Conservation (phyloP, 2,888 invertebrate genomes). For the Andrena haemorrhoa region DNA sequence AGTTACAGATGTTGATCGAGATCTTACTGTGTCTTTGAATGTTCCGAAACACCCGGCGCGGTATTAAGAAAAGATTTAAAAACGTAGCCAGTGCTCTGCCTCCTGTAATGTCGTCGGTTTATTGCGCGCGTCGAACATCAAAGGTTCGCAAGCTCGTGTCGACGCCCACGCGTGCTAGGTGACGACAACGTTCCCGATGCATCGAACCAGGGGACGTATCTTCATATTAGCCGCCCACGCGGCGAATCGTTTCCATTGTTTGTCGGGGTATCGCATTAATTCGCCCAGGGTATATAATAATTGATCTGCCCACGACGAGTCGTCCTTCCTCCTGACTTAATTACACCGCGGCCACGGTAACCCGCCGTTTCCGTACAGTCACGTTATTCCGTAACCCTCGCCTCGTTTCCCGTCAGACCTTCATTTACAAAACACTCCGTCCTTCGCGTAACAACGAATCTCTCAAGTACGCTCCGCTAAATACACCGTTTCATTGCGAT, state of each 20-base stretch:
- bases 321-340: constrained; percentile 49
- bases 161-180: constrained; percentile 48
- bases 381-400: neutral
- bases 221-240: constrained; percentile 63
- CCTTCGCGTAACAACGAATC: too few species aligned
- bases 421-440: neutral
- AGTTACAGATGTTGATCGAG: too few species aligned
- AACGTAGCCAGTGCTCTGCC: neutral
- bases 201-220: constrained; percentile 52
- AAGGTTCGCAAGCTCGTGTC: constrained; percentile 43
- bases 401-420: neutral
- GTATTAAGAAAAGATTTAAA: neutral
- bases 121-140: constrained; percentile 33
- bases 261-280: constrained; percentile 59
- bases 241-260: constrained; percentile 64
- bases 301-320: constrained; percentile 59
- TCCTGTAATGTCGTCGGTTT: constrained; percentile 33
- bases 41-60: neutral
- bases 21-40: too few species aligned
- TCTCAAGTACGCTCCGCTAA: too few species aligned
- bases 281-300: constrained; percentile 57
- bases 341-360: constrained; percentile 36
- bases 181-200: constrained; percentile 61
- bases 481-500: neutral
- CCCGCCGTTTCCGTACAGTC: constrained; percentile 17